A percentile compares a stretch with the other conserved stretches of the same genome.
phyloP scores from a whole-genome alignment of 2,113 vertebrate species.

The Grallaria varia region DNA sequence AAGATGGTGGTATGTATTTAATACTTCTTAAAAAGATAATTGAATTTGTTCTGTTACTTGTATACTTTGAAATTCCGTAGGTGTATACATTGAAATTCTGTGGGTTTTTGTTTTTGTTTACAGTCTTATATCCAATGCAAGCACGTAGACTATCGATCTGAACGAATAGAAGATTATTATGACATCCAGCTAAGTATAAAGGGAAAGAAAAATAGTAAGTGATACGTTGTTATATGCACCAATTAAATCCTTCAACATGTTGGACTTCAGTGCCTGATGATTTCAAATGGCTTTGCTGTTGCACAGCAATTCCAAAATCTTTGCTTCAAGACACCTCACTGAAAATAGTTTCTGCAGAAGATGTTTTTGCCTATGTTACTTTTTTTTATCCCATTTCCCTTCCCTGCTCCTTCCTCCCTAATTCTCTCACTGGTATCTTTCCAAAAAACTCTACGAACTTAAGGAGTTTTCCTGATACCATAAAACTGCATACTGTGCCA shows the following conservation, averaged over 20 bases:
- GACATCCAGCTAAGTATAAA: constrained; percentile 99
- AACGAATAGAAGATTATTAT: constrained; percentile 99
- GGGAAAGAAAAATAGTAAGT: constrained; percentile 99
- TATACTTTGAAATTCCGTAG: neutral
- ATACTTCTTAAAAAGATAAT: neutral
- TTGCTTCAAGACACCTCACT: neutral
- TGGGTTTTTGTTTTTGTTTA: constrained; percentile 3
- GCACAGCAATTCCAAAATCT: neutral
- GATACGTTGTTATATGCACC: neutral
- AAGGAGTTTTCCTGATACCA: neutral
- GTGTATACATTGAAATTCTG: neutral
- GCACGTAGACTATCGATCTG: constrained; percentile 97
- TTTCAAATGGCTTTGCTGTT: neutral
- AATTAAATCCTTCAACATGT: neutral
- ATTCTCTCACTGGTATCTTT: neutral
- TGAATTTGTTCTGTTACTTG: neutral
- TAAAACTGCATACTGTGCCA: neutral
- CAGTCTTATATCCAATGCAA: constrained; percentile 99
- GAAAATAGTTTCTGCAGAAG: neutral
- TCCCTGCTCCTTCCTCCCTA: neutral
- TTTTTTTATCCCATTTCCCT: neutral
- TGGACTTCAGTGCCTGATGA: neutral
- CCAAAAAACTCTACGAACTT: neutral
- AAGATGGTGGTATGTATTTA: constrained; percentile 96
- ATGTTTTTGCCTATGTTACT: neutral